Conservation (phyloP, 1,140 invertebrate genomes). For the Augochlora pura region DNA sequence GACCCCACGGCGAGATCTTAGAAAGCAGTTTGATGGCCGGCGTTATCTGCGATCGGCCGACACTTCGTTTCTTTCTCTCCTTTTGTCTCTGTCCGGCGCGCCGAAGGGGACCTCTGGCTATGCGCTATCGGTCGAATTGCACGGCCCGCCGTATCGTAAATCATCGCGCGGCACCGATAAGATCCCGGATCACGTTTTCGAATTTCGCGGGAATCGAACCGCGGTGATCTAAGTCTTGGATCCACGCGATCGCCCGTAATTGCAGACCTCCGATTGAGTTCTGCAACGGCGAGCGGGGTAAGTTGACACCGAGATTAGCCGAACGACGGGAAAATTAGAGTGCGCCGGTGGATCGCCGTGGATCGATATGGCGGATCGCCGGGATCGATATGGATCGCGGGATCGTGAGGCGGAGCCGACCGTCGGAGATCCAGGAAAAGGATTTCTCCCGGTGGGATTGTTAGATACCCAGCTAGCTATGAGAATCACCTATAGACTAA, state of each 20-base stretch:
- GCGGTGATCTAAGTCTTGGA: background rate
- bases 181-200: constrained; percentile 61
- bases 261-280: constrained; percentile 20
- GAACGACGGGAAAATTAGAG: constrained; percentile 1
- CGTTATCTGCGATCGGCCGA: constrained; percentile 56
- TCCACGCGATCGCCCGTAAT: constrained; percentile 36
- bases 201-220: constrained; percentile 42
- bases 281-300: background rate
- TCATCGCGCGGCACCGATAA: constrained; percentile 54
- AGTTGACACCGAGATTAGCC: background rate
- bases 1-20: constrained; percentile 49
- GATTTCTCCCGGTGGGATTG: too few species aligned
- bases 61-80: constrained; percentile 40
- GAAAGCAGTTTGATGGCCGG: constrained; percentile 53
- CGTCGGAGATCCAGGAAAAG: background rate
- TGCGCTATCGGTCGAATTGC: constrained; percentile 49
- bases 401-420: background rate
- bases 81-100: background rate
- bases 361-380: constrained; percentile 12
- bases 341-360: background rate
- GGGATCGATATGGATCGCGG: background rate
- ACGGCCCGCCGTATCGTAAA: constrained; percentile 52
- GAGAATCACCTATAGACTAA: too few species aligned
- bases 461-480: too few species aligned
- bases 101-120: background rate